Base-by-base conservation (phyloP, 2,888 invertebrate genomes). In the Leptinotarsa tumamoca region DNA sequence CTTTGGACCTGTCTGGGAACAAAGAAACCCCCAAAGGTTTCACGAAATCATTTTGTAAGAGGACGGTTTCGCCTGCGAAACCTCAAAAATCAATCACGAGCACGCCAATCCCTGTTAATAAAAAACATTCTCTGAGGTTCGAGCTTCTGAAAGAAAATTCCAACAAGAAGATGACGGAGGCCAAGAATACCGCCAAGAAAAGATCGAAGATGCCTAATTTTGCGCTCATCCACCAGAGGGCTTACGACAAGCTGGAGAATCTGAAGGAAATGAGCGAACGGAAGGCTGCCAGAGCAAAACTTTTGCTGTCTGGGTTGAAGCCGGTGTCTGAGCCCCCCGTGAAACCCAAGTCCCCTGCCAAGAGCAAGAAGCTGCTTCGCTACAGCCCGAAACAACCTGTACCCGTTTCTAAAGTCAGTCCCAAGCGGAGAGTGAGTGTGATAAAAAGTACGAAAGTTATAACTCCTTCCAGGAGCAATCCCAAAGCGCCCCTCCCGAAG, bases 161-260 rank as follows among this genome's bases (percentile, higher is more conserved):
- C 5, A 63, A 14, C 2, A 21, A n/a, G 4, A 75, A 70, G 58
- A 43, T 67, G 21, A 54, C 67, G 23, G 67, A 71, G 27, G 69
- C n/a, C 49, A 50, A 66, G n/a, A 61, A 50, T 3, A 67, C 49
- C 4, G 51, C 74, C 23, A 77, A 54, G 58, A 63, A 76, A 14
- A 67, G 33, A n/a, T 72, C 75, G 5, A 92, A 91, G 87, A 86
- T 93, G 84, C 94, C 94, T 0, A 92, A 94, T 88, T 94, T 94
- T 85, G 90, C 92, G 0, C 90, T 91, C 4, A 90, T 94, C 71
- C 94, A 94, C 84, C 90, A 92, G 85, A 91, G 90, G 82, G 90
- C 91, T 71, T 94, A 93, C 83, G 90, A 90, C 49, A 91, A 91
- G 87, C 93, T 94, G 92, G 94, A 94, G 88, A 93, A 93, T 17